Evolutionary conservation across 23 tunicate species (phyloP).

Genomic region (Clavelina lepadiformis): DNA sequence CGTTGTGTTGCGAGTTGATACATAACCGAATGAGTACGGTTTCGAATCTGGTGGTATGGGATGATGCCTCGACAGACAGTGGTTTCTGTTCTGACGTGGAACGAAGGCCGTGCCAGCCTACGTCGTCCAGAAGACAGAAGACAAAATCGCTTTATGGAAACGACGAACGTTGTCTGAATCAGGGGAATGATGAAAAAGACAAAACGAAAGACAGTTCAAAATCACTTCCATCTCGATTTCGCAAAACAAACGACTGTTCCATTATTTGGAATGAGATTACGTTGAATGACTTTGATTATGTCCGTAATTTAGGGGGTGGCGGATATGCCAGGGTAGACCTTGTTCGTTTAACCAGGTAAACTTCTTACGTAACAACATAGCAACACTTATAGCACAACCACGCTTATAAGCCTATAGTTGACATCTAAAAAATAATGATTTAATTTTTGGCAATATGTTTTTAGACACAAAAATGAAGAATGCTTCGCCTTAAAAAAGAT

Average conservation of each 20-base stretch:
- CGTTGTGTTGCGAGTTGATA: too few species aligned
- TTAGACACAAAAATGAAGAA: slow-evolving; percentile 7
- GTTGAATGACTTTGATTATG: slow-evolving; percentile 34
- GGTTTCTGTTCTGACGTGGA: slow-evolving; percentile 68
- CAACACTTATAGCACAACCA: too few species aligned
- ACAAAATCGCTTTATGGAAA: background rate
- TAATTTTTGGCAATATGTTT: background rate
- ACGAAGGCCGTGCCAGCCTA: slow-evolving; percentile 4
- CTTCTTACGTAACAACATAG: too few species aligned
- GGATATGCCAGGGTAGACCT: slow-evolving; percentile 69
- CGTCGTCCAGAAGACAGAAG: background rate
- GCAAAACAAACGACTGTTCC: background rate
- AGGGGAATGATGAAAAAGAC: background rate
- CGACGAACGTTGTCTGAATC: background rate
- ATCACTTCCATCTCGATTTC: slow-evolving; percentile 7
- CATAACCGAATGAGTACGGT: too few species aligned
- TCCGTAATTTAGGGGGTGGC: slow-evolving; percentile 61
- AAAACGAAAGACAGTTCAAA: slow-evolving; percentile 10
- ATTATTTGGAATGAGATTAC: slow-evolving; percentile 37
- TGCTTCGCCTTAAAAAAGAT: slow-evolving; percentile 54
- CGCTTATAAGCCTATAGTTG: too few species aligned
- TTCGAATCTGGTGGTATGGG: too few species aligned
- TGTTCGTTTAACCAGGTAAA: slow-evolving; percentile 44
- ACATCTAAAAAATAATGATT: too few species aligned
- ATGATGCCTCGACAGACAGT: slow-evolving; percentile 49